Base-by-base conservation (phyloP, 1,140 invertebrate genomes). In the Lordiphosa stackelbergi region DNA sequence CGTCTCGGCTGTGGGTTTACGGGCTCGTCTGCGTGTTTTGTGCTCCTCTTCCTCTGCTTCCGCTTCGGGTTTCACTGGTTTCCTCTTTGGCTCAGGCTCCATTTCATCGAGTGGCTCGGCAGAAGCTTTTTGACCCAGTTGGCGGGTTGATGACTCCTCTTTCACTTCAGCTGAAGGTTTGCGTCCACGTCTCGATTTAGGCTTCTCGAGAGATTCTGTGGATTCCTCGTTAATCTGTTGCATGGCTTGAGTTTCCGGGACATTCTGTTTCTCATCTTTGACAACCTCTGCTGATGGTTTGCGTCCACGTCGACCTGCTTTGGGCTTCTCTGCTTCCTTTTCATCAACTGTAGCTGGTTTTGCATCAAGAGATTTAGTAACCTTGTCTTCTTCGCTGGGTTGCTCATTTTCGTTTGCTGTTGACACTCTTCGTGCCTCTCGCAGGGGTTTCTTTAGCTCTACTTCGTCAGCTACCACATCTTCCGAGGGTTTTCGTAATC, bases 401-500 rank as follows among this genome's bases (percentile, higher is more conserved):
- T 28, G 6, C 6, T 28, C 24, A 28, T 5, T 28, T 5, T 31
- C 28, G 5, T 31, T 5, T 31, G 28, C 5, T 31, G 7, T 31
- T 31, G 28, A 31, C 2, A 31, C 6, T 31, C 28, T 31, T 8
- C 28, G 28, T 8, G 0, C 28, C 8, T 31, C 2, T 31, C 28
- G 28, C 28, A 8, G 6, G 7, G 28, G 28, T 31, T 31, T 31
- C 28, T 31, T 8, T 8, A 31, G 2, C 28, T 31, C 22, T 24
- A 3, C 22, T 24, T 24, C 5, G 5, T 24, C 7, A 8, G 38
- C 36, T 12, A 16, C 6, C 48, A 38, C 48, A 8, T 51, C 48
- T 51, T 12, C 16, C 3, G 71, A 60, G 5, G 43, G 28, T 11
- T 69, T 69, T 12, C 54, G 60, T 10, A 19, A 57, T 1, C 59